Evolutionary conservation across 2,113 vertebrate genomes (phyloP), one percentile per base, ranked within the genome.

Genomic region (Misgurnus mizolepis): DNA sequence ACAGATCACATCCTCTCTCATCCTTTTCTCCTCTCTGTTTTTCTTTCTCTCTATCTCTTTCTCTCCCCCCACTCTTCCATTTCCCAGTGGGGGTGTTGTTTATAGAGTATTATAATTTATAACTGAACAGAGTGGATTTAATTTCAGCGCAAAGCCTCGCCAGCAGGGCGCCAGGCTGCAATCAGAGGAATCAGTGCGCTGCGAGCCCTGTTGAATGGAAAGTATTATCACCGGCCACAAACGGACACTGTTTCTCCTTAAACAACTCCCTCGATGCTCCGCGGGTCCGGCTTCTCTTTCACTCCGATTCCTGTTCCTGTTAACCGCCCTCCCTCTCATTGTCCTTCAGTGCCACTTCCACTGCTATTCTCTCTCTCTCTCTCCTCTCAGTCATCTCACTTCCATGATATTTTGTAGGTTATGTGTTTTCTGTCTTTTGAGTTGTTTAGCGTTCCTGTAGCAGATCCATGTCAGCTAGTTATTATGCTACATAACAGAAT

Each of bases 21-120:
- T 76, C 79, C 49, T 67, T 70, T 61, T 81, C 78, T 71, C 72
- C 60, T 69, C 62, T 60, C 84, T 80, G 0, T 88, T 87, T 53
- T 89, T 56, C 53, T 64, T 55, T 56, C 22, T 34, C 77, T 76
- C 11, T 56, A 14, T 15, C 62, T 45, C 15, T 14, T 47, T 79
- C 61, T 74, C 50, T n/a, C 64, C 0, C 22, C 7, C 72, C 72
- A 12, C 73, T 61, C 14, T 22, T 75, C 74, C 70, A 80, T 86
- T 94, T 94, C 95, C 95, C 94, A 94, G 92, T 94, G 95, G 95
- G 94, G 94, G 95, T 95, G 93, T 96, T 96, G 95, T 96, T 95
- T 96, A 96, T 95, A 95, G 94, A 95, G 94, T 94, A 95, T 95
- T 95, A 95, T 96, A 95, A 96, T 96, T 96, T 96, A 96, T 96